Evolutionary conservation across 2,113 vertebrate genomes (phyloP).

Genomic region (Todiramphus saurophagus): DNA sequence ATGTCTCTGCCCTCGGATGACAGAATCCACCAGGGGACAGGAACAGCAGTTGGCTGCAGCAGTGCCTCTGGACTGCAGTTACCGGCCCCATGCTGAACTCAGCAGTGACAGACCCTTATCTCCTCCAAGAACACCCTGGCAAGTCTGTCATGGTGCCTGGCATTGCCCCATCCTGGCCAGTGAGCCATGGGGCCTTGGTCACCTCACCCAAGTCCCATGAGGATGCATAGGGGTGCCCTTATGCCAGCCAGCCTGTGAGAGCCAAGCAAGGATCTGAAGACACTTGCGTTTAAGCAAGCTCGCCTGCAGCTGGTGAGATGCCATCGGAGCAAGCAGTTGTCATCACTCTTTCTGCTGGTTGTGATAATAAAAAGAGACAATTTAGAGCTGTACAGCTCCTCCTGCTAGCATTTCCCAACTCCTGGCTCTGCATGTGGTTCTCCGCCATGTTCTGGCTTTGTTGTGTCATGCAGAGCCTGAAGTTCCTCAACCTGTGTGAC

Average conservation of each 20-base stretch:
- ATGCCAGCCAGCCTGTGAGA: not conserved
- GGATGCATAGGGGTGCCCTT: not conserved
- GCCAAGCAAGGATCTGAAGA: not conserved
- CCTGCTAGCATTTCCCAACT: not conserved
- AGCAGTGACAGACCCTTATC: not conserved
- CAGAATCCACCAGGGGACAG: not conserved
- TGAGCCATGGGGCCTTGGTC: not conserved
- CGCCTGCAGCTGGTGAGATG: not conserved
- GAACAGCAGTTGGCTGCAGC: not conserved
- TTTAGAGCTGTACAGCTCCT: not conserved
- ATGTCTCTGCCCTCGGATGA: not conserved
- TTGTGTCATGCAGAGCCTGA: not conserved
- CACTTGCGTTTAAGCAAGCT: not conserved
- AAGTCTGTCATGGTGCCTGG: not conserved
- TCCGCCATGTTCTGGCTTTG: not conserved
- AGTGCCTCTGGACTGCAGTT: not conserved
- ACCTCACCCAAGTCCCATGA: not conserved
- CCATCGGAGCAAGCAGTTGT: not conserved
- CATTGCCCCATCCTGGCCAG: not conserved
- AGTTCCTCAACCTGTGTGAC: not conserved
- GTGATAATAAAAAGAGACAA: not conserved
- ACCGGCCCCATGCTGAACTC: accelerated
- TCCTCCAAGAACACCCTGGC: not conserved
- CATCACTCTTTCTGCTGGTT: not conserved
- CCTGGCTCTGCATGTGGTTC: not conserved